These are phyloP conservation scores for Ips nitidus DNA, from an alignment of 1,140 invertebrate genomes.

Conservation along the genomic window DNA sequence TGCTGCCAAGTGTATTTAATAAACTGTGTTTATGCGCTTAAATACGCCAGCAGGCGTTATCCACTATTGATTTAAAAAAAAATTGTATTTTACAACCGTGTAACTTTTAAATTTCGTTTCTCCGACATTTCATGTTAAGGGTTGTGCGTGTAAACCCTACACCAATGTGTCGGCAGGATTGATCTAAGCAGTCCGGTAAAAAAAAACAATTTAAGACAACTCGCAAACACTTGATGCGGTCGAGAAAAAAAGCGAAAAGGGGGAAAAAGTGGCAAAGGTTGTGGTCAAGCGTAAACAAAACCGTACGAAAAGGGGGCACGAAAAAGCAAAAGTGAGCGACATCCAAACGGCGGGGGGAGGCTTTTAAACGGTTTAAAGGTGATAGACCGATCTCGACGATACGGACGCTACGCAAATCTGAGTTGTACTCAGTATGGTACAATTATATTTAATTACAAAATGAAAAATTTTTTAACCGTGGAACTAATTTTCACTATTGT, in stretches of 20 bases:
- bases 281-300: slow-evolving; percentile 30
- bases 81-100: no score
- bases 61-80: no score
- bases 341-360: slow-evolving; percentile 16
- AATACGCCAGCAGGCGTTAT: no score
- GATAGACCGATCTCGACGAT: neutral
- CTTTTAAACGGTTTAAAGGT: slow-evolving; percentile 23
- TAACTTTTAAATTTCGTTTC: no score
- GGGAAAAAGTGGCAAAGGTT: slow-evolving; percentile 19
- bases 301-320: slow-evolving; percentile 12
- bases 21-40: no score
- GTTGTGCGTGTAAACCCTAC: no score
- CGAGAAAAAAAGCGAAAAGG: neutral
- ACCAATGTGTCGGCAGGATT: no score
- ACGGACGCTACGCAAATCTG: neutral
- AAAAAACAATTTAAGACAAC: neutral
- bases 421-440: slow-evolving; percentile 9
- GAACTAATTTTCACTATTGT: neutral
- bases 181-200: no score
- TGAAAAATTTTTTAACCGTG: neutral
- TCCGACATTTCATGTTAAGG: no score
- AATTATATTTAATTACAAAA: neutral
- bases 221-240: neutral
- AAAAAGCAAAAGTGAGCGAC: slow-evolving; percentile 37
- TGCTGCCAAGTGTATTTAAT: no score